Evolutionary conservation across 2,113 vertebrate species (phyloP).

Genomic region (Burhinus oedicnemus): DNA sequence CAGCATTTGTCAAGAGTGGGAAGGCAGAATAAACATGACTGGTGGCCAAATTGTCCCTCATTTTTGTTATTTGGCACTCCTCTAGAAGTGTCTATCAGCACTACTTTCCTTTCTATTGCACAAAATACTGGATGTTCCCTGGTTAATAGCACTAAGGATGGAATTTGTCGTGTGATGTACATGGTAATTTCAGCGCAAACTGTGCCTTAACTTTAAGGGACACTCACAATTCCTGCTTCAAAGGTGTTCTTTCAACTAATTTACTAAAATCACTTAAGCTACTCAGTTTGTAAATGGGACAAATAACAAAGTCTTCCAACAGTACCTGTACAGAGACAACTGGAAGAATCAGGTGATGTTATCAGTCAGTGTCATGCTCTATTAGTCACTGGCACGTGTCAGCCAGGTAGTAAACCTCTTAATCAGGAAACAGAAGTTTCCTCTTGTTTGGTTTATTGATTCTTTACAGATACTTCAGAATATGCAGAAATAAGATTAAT

Average conservation of each 20-base stretch:
- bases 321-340: not conserved
- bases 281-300: not conserved
- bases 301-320: not conserved
- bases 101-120: not conserved
- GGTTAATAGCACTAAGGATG: not conserved
- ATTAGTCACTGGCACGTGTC: not conserved
- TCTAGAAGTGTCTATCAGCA: not conserved
- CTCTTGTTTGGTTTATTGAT: not conserved
- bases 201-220: not conserved
- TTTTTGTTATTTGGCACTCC: not conserved
- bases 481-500: not conserved
- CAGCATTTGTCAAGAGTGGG: not conserved
- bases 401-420: not conserved
- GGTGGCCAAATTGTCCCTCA: not conserved
- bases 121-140: not conserved
- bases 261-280: not conserved
- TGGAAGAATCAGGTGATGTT: not conserved
- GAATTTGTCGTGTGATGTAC: not conserved
- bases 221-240: not conserved
- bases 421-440: not conserved
- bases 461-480: not conserved
- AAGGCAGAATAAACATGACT: not conserved
- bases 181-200: not conserved
- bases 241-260: not conserved
- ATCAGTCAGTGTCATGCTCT: not conserved